Base-by-base conservation (phyloP, 2,113 vertebrate genomes). In the Delphinus delphis region DNA sequence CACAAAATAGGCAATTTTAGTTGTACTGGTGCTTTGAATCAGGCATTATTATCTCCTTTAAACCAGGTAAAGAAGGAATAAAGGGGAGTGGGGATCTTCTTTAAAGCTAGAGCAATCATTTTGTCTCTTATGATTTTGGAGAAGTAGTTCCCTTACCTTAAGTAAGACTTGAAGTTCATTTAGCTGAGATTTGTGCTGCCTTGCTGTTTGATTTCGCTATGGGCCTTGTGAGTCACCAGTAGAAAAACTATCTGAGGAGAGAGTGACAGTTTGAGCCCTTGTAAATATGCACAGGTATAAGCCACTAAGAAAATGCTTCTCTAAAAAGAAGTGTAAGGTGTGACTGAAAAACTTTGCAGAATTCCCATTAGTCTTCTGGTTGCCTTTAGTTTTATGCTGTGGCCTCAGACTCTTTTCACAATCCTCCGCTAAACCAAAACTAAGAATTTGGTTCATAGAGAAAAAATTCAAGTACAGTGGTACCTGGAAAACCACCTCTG, bases 1-100 rank as follows among this genome's bases (percentile, higher is more conserved):
- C 92, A 95, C 97, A 94, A 97, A 97, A 79, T 96, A 97, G 96
- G 62, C 86, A 85, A 93, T 97, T 97, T 55, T 82, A 21, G 10
- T 58, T 97, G 26, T 90, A 18, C 44, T 14, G 4, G 36, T 96
- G 8, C 93, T 92, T 93, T 94, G n/a, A 85, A 62, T 84, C 28
- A 67, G 65, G 28, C 33, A 4, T 41, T 80, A 44, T 41, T 74
- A 12, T 67, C 53, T 98, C n/a, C 85, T 86, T 96, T 92, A 21
- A 65, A 85, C 41, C 28, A 88, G 93, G 86, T 68, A 83, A 50
- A 58, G 50, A 89, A 97, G 84, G 26, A 58, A 0, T 77, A 14
- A 5, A 70, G 60, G 55, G 50, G 15, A 31, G 65, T 95, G 77
- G 15, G 0, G 0, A 18, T 97, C 4, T 15, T 92, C n/a, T 63